A percentile compares a stretch with the other conserved stretches of the same genome.
phyloP scores from a whole-genome alignment of 2,888 invertebrate species.

The Teleogryllus oceanicus region DNA sequence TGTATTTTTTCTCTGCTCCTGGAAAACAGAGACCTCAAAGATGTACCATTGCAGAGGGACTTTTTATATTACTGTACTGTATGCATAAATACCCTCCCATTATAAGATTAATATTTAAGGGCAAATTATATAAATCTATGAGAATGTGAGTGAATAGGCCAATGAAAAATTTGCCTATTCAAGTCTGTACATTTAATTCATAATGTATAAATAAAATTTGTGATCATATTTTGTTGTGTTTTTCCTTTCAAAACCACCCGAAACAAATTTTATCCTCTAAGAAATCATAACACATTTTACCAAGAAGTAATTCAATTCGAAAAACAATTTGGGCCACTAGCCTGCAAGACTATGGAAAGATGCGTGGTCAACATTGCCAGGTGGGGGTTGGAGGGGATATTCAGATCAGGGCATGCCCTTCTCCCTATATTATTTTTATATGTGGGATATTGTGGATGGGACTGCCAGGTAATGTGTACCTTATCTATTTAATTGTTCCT shows the following conservation, averaged over 20 bases:
- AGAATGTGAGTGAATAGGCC: slow-evolving; percentile 24
- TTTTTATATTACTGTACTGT: slow-evolving; percentile 25
- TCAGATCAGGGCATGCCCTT: too few relatives aligned
- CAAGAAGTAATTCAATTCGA: neutral
- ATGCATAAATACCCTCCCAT: slow-evolving; percentile 18
- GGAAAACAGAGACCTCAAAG: slow-evolving; percentile 5
- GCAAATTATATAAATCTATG: slow-evolving; percentile 30
- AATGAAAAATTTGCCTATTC: slow-evolving; percentile 18
- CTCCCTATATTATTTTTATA: too few relatives aligned
- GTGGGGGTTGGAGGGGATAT: too few relatives aligned
- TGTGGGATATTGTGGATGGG: too few relatives aligned
- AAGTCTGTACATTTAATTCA: slow-evolving; percentile 35
- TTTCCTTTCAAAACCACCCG: neutral
- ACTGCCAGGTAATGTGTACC: too few relatives aligned
- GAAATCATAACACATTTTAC: neutral
- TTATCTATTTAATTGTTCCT: too few relatives aligned
- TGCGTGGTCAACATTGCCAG: too few relatives aligned
- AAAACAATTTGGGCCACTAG: too few relatives aligned
- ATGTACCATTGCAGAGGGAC: slow-evolving; percentile 18
- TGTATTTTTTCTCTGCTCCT: slow-evolving; percentile 28
- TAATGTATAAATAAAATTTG: slow-evolving; percentile 38
- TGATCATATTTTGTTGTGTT: slow-evolving; percentile 32
- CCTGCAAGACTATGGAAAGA: too few relatives aligned
- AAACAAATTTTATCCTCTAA: neutral
- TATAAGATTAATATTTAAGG: slow-evolving; percentile 29